Percentiles rank a stretch among this genome's conserved stretches.
Evolutionary conservation across 2,113 vertebrate genomes (phyloP).

Genomic region (Corythornis madagascariensis): DNA sequence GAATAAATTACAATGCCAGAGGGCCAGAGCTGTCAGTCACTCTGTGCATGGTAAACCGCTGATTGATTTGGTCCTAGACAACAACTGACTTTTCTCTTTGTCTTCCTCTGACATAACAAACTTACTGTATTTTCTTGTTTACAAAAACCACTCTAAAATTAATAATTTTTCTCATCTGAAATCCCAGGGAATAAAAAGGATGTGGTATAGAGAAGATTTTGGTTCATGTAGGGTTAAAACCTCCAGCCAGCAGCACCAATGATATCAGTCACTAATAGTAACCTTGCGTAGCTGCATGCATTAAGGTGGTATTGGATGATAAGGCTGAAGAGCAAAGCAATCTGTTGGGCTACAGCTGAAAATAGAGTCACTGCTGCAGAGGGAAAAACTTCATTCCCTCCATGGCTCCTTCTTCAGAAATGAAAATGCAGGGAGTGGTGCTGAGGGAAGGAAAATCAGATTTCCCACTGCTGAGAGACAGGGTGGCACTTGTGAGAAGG

Average conservation of each 20-base stretch:
- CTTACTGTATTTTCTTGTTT: not conserved
- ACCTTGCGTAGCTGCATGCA: slow-evolving; percentile 34
- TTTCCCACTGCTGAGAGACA: slow-evolving; percentile 66
- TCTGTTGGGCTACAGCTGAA: slow-evolving; percentile 38
- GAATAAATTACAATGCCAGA: slow-evolving; percentile 49
- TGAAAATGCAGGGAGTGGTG: slow-evolving; percentile 39
- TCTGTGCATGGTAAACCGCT: not conserved
- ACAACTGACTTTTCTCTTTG: slow-evolving; percentile 27
- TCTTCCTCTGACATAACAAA: not conserved
- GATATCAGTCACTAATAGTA: slow-evolving; percentile 64
- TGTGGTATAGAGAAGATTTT: not conserved
- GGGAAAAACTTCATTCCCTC: slow-evolving; percentile 38
- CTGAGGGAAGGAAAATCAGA: slow-evolving; percentile 47
- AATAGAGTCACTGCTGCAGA: slow-evolving; percentile 24
- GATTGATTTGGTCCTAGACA: slow-evolving; percentile 30
- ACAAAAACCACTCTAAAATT: not conserved
- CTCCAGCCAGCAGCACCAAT: not conserved
- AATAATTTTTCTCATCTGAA: not conserved
- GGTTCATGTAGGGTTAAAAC: slow-evolving; percentile 16
- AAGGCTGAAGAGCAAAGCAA: slow-evolving; percentile 53
- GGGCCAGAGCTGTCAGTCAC: slow-evolving; percentile 23
- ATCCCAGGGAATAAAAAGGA: not conserved
- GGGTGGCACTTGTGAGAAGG: slow-evolving; percentile 40
- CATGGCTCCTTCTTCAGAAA: slow-evolving; percentile 53
- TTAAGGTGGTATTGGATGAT: slow-evolving; percentile 61